These are phyloP conservation scores for Acrossocheilus wenchowensis DNA, from an alignment of 2,797 vertebrate species.

Conservation along the genomic window DNA sequence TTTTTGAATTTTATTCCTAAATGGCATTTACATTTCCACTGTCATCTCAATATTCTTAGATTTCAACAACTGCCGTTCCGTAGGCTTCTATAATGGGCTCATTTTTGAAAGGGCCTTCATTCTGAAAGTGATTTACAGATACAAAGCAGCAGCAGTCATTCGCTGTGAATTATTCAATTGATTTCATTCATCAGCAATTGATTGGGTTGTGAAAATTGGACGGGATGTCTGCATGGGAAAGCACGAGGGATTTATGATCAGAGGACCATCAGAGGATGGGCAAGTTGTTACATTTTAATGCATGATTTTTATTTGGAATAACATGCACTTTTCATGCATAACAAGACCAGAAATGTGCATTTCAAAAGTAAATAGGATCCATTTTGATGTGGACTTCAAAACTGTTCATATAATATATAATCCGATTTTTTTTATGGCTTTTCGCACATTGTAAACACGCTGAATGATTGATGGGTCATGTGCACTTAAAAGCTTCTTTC, in stretches of 20 bases:
- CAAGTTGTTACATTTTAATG: neutral
- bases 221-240: neutral
- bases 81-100: neutral
- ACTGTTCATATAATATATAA: neutral
- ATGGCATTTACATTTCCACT: neutral
- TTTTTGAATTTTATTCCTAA: neutral
- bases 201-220: neutral
- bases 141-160: neutral
- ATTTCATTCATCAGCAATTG: neutral
- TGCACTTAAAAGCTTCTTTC: constrained; percentile 1
- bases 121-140: neutral
- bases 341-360: neutral
- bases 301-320: neutral
- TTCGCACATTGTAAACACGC: neutral
- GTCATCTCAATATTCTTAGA: neutral
- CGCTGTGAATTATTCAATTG: neutral
- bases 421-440: neutral
- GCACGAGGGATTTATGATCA: neutral
- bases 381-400: neutral
- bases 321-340: neutral
- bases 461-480: neutral
- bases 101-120: neutral
- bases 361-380: neutral
- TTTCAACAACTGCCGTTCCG: neutral
- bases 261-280: neutral